A percentile compares a stretch with the other conserved stretches of the same genome.
phyloP scores from a whole-genome alignment of 2,888 invertebrate species.

The Lycaena phlaeas region DNA sequence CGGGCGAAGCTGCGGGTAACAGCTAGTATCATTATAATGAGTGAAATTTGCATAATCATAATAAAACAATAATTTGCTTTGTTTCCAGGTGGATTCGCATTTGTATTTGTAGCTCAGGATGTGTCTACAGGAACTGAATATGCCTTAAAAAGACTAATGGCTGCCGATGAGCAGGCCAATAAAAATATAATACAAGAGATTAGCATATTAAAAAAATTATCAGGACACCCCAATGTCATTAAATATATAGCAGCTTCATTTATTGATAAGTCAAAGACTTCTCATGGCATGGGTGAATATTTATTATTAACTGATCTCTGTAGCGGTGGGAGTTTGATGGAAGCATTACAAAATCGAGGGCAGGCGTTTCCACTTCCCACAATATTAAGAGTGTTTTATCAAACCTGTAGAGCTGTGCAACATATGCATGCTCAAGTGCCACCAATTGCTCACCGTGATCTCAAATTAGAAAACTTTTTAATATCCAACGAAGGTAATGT shows the following conservation, averaged over 20 bases:
- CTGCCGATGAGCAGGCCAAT: conserved; percentile 86
- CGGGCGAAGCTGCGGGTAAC: too few species aligned
- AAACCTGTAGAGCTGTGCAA: conserved; percentile 90
- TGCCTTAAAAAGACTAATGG: conserved; percentile 92
- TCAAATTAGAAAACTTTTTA: conserved; percentile 96
- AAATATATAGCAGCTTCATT: conserved; percentile 89
- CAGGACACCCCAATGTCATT: conserved; percentile 94
- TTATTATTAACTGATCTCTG: conserved; percentile 94
- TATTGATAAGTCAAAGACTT: conserved; percentile 84
- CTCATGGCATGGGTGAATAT: conserved; percentile 90
- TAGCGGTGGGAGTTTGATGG: conserved; percentile 84
- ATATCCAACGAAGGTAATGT: conserved; percentile 83
- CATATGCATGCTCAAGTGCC: conserved; percentile 94
- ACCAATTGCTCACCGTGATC: conserved; percentile 95
- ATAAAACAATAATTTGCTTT: too few species aligned
- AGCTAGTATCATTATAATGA: too few species aligned
- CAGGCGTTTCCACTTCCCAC: conserved; percentile 77
- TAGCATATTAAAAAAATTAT: conserved; percentile 87
- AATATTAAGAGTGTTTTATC: conserved; percentile 90
- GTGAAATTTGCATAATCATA: too few species aligned
- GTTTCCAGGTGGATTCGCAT: conserved; percentile 95
- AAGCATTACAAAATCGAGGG: conserved; percentile 74
- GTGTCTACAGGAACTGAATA: conserved; percentile 87
- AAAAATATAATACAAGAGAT: conserved; percentile 87
- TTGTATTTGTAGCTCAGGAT: conserved; percentile 96